phyloP scores from a whole-genome alignment of 2,113 vertebrate genomes.

The Corydoras sp. region DNA sequence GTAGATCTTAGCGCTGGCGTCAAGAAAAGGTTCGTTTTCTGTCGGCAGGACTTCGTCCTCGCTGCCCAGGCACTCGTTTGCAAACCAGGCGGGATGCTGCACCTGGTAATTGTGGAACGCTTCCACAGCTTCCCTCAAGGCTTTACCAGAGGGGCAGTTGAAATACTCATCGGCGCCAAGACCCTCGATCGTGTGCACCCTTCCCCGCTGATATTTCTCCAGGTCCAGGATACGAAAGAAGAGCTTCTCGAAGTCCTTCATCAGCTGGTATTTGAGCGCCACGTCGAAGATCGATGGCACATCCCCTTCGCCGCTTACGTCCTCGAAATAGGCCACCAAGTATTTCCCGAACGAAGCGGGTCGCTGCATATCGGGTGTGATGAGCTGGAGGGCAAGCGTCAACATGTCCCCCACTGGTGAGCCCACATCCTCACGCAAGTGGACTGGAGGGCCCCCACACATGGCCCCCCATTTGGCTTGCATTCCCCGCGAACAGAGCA shows the following conservation, averaged over 20 bases:
- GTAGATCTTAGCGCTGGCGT: constrained; percentile 29
- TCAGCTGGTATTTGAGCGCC: constrained; percentile 76
- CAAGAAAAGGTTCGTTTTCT: constrained; percentile 26
- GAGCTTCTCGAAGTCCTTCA: constrained; percentile 87
- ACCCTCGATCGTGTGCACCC: constrained; percentile 70
- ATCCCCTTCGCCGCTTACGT: constrained; percentile 69
- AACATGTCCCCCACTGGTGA: constrained; percentile 80
- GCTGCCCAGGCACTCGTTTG: constrained; percentile 62
- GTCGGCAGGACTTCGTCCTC: constrained; percentile 53
- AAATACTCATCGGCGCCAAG: constrained; percentile 73
- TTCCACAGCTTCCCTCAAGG: constrained; percentile 70
- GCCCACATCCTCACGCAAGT: constrained; percentile 70
- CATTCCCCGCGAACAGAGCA: constrained; percentile 85
- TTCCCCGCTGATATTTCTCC: constrained; percentile 82
- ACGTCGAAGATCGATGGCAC: constrained; percentile 83
- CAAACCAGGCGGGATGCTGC: constrained; percentile 80
- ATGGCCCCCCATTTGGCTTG: constrained; percentile 89
- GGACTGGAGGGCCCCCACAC: constrained; percentile 65
- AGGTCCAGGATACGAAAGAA: constrained; percentile 85
- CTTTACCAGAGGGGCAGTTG: constrained; percentile 67
- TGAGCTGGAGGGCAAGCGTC: constrained; percentile 81
- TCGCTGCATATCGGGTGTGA: constrained; percentile 82
- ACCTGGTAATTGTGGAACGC: constrained; percentile 74
- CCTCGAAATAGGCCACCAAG: constrained; percentile 85
- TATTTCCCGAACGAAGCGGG: constrained; percentile 81